These are phyloP conservation scores for Metopolophium dirhodum DNA, from an alignment of 1,140 invertebrate genomes.

Conservation along the genomic window DNA sequence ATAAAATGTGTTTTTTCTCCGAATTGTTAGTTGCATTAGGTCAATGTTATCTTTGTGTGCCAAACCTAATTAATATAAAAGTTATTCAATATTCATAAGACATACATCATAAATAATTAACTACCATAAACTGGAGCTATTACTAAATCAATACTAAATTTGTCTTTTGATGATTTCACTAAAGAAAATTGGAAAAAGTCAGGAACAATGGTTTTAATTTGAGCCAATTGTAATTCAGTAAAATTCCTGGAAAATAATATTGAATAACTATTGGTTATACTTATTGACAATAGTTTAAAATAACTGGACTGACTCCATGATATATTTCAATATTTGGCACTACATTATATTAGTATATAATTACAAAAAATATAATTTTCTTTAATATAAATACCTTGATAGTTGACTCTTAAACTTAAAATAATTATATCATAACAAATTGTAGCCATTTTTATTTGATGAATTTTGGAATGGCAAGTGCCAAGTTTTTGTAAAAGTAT, in stretches of 20 bases:
- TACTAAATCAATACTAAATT: slow-evolving; percentile 48
- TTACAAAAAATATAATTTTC: neutral
- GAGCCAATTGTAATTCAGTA: slow-evolving; percentile 77
- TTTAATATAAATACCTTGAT: no score
- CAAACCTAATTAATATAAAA: slow-evolving; percentile 27
- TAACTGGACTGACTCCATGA: neutral
- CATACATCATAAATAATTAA: neutral
- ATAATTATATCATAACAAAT: neutral
- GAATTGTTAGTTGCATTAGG: slow-evolving; percentile 5
- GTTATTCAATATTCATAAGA: neutral
- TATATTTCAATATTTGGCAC: no score
- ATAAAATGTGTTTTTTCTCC: slow-evolving; percentile 21
- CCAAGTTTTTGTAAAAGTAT: neutral
- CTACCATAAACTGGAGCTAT: slow-evolving; percentile 48
- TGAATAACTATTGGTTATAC: neutral
- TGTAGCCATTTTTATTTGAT: neutral
- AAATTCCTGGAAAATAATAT: slow-evolving; percentile 70
- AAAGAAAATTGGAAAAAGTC: slow-evolving; percentile 59
- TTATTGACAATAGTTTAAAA: neutral
- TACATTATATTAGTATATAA: neutral
- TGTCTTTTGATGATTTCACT: slow-evolving; percentile 35
- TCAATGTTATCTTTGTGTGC: slow-evolving; percentile 17
- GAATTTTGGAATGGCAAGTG: no score
- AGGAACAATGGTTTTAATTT: slow-evolving; percentile 84
- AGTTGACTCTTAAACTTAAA: neutral